Conservation (phyloP, 2,888 invertebrate genomes). For the Agriopis aurantiaria region DNA sequence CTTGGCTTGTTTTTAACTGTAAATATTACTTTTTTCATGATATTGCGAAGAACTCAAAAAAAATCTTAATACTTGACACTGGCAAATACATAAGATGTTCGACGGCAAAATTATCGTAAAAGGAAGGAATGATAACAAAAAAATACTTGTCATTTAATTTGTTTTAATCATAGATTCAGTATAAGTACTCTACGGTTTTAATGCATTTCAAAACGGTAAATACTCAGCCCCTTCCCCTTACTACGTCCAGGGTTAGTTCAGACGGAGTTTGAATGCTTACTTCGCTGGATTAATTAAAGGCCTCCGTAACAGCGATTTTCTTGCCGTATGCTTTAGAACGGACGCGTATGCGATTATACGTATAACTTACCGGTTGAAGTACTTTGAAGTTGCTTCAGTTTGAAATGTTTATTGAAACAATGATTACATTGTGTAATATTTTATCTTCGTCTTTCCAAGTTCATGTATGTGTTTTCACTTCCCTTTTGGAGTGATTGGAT, state of each 20-base stretch:
- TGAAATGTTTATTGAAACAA: neutral
- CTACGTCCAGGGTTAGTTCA: slow-evolving; percentile 30
- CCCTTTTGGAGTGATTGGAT: no score
- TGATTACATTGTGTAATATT: neutral
- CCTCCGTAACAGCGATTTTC: slow-evolving; percentile 55
- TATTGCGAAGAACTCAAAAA: no score
- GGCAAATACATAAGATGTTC: no score
- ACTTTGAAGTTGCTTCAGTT: slow-evolving; percentile 4
- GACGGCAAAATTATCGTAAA: no score
- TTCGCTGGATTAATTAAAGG: slow-evolving; percentile 58
- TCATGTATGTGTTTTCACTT: no score
- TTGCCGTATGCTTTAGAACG: slow-evolving; percentile 34
- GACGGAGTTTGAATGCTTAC: slow-evolving; percentile 46
- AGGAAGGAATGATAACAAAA: no score
- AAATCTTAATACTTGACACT: no score
- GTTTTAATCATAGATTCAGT: no score
- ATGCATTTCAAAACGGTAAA: no score
- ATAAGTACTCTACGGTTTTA: neutral
- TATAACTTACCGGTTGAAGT: slow-evolving; percentile 28
- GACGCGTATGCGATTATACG: slow-evolving; percentile 20
- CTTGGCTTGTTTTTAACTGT: no score
- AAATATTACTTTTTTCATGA: no score
- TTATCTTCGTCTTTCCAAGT: neutral
- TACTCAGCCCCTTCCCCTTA: neutral
- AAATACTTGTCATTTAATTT: no score